Evolutionary conservation across 1,140 invertebrate genomes (phyloP).

Genomic region (Dreissena rostriformis): DNA sequence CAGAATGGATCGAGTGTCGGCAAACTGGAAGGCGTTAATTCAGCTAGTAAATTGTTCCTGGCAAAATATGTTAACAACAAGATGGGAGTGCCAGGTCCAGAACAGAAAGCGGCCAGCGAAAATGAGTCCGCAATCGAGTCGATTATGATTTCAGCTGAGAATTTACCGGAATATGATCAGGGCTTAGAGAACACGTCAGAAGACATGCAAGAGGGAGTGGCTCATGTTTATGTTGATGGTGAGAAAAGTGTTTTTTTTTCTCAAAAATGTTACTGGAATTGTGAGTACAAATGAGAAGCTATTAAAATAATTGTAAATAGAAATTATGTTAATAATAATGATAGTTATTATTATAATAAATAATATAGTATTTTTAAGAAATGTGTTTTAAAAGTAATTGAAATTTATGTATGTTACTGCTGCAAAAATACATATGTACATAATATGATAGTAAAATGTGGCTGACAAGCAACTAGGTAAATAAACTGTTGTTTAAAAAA

Average conservation of each 20-base stretch:
- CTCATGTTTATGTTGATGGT: conserved; percentile 38
- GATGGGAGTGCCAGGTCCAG: neutral
- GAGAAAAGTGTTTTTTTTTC: neutral
- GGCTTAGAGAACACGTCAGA: conserved; percentile 8
- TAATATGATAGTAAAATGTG: too few species aligned
- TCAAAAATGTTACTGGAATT: too few species aligned
- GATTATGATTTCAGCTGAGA: conserved; percentile 34
- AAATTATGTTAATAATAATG: too few species aligned
- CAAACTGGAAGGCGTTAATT: neutral
- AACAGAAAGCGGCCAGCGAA: conserved; percentile 21
- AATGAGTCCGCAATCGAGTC: conserved; percentile 23
- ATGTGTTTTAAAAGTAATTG: too few species aligned
- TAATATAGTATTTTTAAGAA: too few species aligned
- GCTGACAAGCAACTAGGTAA: too few species aligned
- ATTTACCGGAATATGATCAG: conserved; percentile 19
- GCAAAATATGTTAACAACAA: neutral
- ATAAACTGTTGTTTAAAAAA: too few species aligned
- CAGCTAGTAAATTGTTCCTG: neutral
- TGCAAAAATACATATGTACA: too few species aligned
- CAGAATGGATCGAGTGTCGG: neutral
- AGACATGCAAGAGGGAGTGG: conserved; percentile 11
- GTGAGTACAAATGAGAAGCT: too few species aligned
- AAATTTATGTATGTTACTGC: too few species aligned
- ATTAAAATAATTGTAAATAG: too few species aligned
- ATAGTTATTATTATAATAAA: too few species aligned